Conservation (phyloP, 1,140 invertebrate species). For the Danaus melanippus region DNA sequence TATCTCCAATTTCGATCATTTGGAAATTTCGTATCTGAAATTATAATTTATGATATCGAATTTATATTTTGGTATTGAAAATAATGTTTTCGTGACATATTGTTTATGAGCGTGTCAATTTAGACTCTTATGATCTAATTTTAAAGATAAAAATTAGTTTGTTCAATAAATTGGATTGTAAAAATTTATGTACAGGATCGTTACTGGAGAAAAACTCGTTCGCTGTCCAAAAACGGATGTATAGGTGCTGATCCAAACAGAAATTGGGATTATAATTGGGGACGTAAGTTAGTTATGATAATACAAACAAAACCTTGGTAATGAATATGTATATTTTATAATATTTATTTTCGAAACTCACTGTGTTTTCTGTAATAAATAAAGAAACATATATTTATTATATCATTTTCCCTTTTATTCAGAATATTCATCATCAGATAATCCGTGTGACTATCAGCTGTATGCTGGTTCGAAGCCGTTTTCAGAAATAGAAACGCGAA, state of each 20-base stretch:
- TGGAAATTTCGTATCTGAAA: too few relatives aligned
- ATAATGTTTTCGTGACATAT: too few relatives aligned
- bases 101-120: too few relatives aligned
- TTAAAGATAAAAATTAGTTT: too few relatives aligned
- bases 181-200: conserved; percentile 69
- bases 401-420: conserved; percentile 10
- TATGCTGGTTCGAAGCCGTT: conserved; percentile 52
- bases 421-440: conserved; percentile 43
- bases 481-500: conserved; percentile 52
- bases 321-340: too few relatives aligned
- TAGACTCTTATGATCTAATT: too few relatives aligned
- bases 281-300: conserved; percentile 36
- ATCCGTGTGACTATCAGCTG: conserved; percentile 50
- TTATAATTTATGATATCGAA: too few relatives aligned
- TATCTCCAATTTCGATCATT: too few relatives aligned
- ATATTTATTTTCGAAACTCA: not conserved
- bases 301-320: too few relatives aligned
- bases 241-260: conserved; percentile 81
- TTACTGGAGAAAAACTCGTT: conserved; percentile 83
- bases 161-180: not conserved
- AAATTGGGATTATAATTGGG: conserved; percentile 82
- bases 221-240: conserved; percentile 68
- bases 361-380: too few relatives aligned
- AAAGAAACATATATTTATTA: too few relatives aligned
- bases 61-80: too few relatives aligned